Base-by-base conservation (phyloP, 2,797 vertebrate genomes). In the Arrhamphus sclerolepis region DNA sequence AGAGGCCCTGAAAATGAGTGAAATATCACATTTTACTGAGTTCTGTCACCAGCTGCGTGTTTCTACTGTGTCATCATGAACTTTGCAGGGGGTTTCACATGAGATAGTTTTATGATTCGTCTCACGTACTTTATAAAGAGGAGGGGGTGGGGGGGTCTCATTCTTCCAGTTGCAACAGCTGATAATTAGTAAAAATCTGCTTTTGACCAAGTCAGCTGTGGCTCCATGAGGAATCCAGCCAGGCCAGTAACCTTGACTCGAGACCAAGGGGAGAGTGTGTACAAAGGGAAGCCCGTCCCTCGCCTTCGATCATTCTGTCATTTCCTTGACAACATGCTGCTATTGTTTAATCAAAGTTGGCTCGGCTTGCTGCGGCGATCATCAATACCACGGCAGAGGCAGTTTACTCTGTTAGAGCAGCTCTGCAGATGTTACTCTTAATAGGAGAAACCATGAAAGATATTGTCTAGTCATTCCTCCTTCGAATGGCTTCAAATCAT, bases 211-310 rank as follows among this genome's bases (percentile, higher is more conserved):
- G 52, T 54, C 24, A 81, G 53, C 61, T 21, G 63, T 67, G 58
- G 17, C 42, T 46, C 42, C 55, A 6, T 13, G 28, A 43, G 73
- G 75, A 81, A 77, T 49, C 76, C 60, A 46, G 78, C 62, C 63
- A 69, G 47, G 56, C 62, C 21, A 53, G 16, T 31, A 79, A 68
- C 70, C 75, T 73, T 82, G 76, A 75, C 76, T 72, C 61, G 39
- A 63, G 29, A 75, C 82, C 77, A 76, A 70, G 42, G 44, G 44
- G 44, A 77, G 64, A 34, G 31, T 83, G 59, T 83, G 77, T 83
- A 81, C 66, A 78, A 85, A 86, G 70, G 81, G 81, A 79, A 80
- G 73, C 70, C 70, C 63, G 60, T 76, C 78, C 78, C 68, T 83
- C 53, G 28, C 19, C 18, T 52, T 56, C 14, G 42, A 60, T 64